Evolutionary conservation across 2,888 invertebrate genomes (phyloP), one percentile per base, ranked within the genome.

Genomic region (Drosophila kokeensis): DNA sequence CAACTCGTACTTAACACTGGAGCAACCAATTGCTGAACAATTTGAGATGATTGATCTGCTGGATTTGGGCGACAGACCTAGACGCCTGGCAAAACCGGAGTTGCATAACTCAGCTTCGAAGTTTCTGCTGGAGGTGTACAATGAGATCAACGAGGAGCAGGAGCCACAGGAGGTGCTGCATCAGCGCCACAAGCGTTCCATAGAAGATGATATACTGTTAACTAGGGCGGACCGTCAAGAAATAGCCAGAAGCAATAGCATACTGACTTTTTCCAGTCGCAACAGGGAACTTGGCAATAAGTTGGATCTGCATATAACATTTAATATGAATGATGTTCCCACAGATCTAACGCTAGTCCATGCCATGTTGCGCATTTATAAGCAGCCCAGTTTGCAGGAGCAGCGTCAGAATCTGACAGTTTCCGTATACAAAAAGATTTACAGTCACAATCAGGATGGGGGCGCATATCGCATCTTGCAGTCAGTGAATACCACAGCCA

Each of bases 181-280:
- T 55, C 82, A 82, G 62, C 81, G 90, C 0, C 79, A 82, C 55
- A 91, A 77, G 52, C 84, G 91, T 27, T 77, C 87, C 0, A 18
- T 83, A 2, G 69, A 76, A 2, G 90, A 92, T 36, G 86, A 90
- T 21, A 92, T 90, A 59, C 79, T 96, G 79, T 94, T 97, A 65
- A 96, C 96, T 86, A 95, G 95, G 21, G 95, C 96, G 82, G 97
- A 97, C 93, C 95, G 96, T 83, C 95, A 95, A 82, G 96, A 97
- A 72, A 97, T 98, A 82, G 96, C 97, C 89, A 96, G 96, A 90
- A 97, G 98, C 92, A 98, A 99, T 94, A 96, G 97, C 88, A 98
- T 99, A 89, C 97, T 98, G 95, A 98, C 98, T 86, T 98, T 98
- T 93, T 96, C 97, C 81, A 97, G 97, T 68, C 86, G 86, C 18